Evolutionary conservation across 1,140 invertebrate species (phyloP).

Genomic region (Drosophila ficusphila): DNA sequence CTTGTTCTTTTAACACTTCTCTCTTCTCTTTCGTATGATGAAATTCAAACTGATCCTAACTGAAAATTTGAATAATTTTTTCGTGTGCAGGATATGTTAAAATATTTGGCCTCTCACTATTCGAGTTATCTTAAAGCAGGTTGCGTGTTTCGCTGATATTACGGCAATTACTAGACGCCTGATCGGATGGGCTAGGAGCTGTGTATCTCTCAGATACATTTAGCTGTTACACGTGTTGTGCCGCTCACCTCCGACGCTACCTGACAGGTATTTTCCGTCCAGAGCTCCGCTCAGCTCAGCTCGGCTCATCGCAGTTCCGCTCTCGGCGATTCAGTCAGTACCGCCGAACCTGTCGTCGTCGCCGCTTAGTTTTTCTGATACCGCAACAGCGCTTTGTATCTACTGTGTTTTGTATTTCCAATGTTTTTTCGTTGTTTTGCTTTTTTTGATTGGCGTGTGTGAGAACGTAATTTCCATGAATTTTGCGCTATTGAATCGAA

Average conservation of each 20-base stretch:
- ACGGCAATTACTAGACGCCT: constrained; percentile 55
- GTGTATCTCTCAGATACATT: constrained; percentile 61
- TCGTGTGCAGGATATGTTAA: constrained; percentile 17
- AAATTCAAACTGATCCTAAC: no score
- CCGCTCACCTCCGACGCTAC: constrained; percentile 26
- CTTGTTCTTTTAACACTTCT: no score
- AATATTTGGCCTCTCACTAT: not conserved
- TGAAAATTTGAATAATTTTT: not conserved
- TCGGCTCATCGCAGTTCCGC: constrained; percentile 25
- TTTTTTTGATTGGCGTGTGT: constrained; percentile 37
- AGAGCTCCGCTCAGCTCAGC: constrained; percentile 17
- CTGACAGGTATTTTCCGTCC: constrained; percentile 57
- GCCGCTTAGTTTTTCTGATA: constrained; percentile 45
- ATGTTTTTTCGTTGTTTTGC: constrained; percentile 37
- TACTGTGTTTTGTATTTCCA: constrained; percentile 13
- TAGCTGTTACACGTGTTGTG: constrained; percentile 64
- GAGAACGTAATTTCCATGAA: constrained; percentile 71
- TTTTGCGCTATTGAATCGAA: constrained; percentile 70
- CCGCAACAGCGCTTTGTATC: constrained; percentile 32
- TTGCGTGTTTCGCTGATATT: constrained; percentile 72
- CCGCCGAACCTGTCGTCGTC: constrained; percentile 62
- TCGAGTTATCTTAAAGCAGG: constrained; percentile 19
- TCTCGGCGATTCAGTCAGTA: constrained; percentile 41
- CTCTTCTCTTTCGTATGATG: no score
- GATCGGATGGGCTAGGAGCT: constrained; percentile 64